A percentile compares a stretch with the other conserved stretches of the same genome.
Evolutionary conservation across 2,113 vertebrate genomes (phyloP).

Genomic region (Pontoporia blainvillei): DNA sequence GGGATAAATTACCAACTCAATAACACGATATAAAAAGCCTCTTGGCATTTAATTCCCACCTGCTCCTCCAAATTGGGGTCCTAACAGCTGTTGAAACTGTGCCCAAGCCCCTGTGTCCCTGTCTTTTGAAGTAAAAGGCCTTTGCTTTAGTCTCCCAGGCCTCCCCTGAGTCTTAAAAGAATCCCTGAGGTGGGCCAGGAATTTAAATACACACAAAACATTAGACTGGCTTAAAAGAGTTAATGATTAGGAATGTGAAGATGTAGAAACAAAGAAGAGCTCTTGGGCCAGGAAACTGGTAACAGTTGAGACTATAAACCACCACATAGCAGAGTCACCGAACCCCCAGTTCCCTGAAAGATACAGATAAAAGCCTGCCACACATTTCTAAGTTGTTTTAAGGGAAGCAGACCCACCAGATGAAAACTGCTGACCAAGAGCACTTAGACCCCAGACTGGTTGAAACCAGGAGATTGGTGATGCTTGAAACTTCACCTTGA

Average conservation of each 20-base stretch:
- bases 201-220: not conserved
- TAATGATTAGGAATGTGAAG: not conserved
- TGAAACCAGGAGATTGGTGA: not conserved
- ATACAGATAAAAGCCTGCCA: not conserved
- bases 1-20: not conserved
- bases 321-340: not conserved
- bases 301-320: not conserved
- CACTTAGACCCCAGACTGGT: not conserved
- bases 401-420: not conserved
- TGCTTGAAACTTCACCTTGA: not conserved
- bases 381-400: not conserved
- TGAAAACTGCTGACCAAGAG: not conserved
- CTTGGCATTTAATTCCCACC: not conserved
- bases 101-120: not conserved
- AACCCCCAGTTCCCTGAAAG: not conserved
- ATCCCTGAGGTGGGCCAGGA: not conserved
- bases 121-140: not conserved
- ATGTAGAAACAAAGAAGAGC: not conserved
- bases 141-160: not conserved
- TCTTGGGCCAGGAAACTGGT: not conserved
- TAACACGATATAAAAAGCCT: not conserved
- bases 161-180: not conserved
- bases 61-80: not conserved
- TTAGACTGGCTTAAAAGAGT: not conserved
- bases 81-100: not conserved